Conservation (phyloP, 2,113 vertebrate species). For the Ceyx margarethae region DNA sequence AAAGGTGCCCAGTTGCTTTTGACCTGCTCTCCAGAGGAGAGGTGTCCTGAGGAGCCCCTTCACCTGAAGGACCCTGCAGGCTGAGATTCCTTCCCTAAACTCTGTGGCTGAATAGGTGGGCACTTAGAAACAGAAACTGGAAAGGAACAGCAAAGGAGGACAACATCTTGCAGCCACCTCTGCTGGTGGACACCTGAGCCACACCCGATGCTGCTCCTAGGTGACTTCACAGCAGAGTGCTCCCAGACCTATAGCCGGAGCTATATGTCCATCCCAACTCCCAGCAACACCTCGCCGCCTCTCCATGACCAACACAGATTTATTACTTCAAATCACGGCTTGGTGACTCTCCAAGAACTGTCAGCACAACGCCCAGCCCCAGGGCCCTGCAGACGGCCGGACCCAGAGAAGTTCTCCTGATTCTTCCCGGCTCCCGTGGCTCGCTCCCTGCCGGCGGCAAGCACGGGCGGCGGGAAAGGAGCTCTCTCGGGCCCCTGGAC, state of each 20-base stretch:
- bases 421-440: neutral
- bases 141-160: neutral
- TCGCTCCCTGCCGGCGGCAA: neutral
- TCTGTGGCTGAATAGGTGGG: fast-evolving
- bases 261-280: fast-evolving
- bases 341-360: neutral
- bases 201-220: neutral
- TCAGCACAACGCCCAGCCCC: neutral
- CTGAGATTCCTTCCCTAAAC: neutral
- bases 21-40: neutral
- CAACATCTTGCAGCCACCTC: fast-evolving
- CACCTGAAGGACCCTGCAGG: neutral
- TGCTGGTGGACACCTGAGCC: neutral
- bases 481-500: neutral
- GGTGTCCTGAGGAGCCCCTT: neutral
- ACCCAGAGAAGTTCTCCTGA: neutral
- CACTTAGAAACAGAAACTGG: neutral
- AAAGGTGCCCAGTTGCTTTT: fast-evolving
- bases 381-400: neutral
- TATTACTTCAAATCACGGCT: neutral
- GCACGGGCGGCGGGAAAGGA: neutral
- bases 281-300: neutral
- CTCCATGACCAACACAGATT: neutral
- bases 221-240: fast-evolving
- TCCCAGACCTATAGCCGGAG: neutral